Base-by-base conservation (phyloP, 2,113 vertebrate species). In the Clarias macrocephalus region DNA sequence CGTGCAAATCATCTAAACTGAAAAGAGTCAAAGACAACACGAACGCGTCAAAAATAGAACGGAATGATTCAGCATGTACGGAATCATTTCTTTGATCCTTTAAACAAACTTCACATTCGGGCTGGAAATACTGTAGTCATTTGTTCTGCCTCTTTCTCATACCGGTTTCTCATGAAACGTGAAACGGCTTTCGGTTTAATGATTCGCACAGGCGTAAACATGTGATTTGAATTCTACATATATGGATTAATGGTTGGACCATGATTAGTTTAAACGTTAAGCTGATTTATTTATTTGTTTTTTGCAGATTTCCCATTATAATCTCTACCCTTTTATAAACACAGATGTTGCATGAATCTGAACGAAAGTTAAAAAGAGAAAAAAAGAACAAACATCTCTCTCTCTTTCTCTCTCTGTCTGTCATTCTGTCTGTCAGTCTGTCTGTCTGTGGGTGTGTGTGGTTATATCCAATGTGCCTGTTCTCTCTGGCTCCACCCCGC, bases 401-500 rank as follows among this genome's bases (percentile, higher is more conserved):
- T 0, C 1, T 75, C 21, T 54, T 12, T 76, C 73, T n/a, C 10
- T 76, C 42, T 76, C 63, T 66, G 25, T 66, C 66, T 70, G 28
- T 68, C 65, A 30, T 28, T 16, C 28, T 68, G 28, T 33, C 30
- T 19, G 16, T 70, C 68, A 33, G 28, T 70, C 30, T 70, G 1
- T 70, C 15, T 70, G 12, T 30, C 28, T 68, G 23, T 30, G 60
- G 28, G 81, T 48, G 59, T 42, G 25, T 84, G 54, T 60, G 9
- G 48, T 5, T 85, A 11, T 85, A 23, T 23, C 25, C 21, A 37
- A 12, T 70, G 25, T 70, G 15, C 28, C 3, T 21, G 25, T 25
- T 25, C 12, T 76, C 42, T n/a, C 16, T 28, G 19, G 60, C 86
- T 83, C 86, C 86, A 23, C 86, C 86, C 86, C 9, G 52, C 70